Evolutionary conservation across 2,888 invertebrate species (phyloP), one percentile per base, ranked within the genome.

Genomic region (Laspeyria flexula): DNA sequence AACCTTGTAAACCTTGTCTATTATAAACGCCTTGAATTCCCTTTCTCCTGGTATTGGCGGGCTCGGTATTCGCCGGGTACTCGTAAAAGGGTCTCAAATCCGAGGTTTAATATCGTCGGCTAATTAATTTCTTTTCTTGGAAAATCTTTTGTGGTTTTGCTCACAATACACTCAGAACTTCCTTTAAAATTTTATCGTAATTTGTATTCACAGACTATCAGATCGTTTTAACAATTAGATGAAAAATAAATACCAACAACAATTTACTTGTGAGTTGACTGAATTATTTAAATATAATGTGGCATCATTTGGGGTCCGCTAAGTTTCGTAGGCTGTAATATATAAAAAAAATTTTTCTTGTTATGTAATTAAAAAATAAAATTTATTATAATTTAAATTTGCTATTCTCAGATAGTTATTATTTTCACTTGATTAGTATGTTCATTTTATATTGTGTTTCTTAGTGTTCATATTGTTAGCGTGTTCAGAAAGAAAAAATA

Each of bases 41-140:
- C 55, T 43, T 27, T 40, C 49, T 39, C 64, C 45, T 43, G 47
- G 63, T 58, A 65, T 65, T 52, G 60, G 50, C 51, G 50, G 41
- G 55, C 43, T 35, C 37, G 61, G 55, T 48, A 65, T 65, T 65
- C 55, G 50, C 35, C 39, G 51, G 60, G 50, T 54, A 58, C 56
- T 60, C 55, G 53, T 55, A 55, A 69, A 68, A 69, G 65, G 68
- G 54, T 59, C 65, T 63, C 40, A 60, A 71, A 71, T 65, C 63
- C 56, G 53, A 57, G 63, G 55, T 65, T 65, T 62, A 67, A 67
- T 65, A 60, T 60, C 55, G 54, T 58, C 60, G 56, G 54, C 61
- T 71, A 71, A 75, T 75, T 67, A 73, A 65, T 73, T 75, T 71
- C 57, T 65, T 60, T 71, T 68, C 62, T 64, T 57, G 21, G 40